Conservation (phyloP, 1,140 invertebrate genomes). For the Caenorhabditis brenneri region DNA sequence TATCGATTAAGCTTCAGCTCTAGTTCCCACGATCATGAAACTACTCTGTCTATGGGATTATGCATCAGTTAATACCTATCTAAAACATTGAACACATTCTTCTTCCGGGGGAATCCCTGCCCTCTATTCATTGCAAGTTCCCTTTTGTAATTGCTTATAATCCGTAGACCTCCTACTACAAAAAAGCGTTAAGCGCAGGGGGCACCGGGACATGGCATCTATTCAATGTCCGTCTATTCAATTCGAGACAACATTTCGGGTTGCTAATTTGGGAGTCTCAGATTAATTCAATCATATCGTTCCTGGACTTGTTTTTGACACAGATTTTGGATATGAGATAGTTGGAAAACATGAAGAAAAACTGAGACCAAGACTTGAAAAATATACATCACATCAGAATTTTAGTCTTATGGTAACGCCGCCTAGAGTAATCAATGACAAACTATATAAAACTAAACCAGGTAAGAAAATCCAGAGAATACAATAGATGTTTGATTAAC, state of each 20-base stretch:
- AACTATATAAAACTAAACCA: constrained; percentile 3
- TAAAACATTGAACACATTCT: not conserved
- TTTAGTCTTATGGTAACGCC: not conserved
- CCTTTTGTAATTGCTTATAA: constrained; percentile 3
- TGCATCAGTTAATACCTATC: not conserved
- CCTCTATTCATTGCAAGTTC: not conserved
- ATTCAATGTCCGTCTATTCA: constrained; percentile 37
- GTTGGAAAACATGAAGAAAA: no score
- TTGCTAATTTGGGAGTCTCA: constrained; percentile 5
- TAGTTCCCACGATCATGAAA: no score
- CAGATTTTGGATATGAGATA: not conserved
- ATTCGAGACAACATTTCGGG: constrained; percentile 22
- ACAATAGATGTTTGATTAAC: not conserved
- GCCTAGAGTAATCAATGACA: not conserved
- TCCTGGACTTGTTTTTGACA: not conserved
- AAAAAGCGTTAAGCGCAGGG: constrained; percentile 11
- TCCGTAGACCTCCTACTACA: not conserved
- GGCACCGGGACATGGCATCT: not conserved
- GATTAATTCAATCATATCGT: constrained; percentile 34
- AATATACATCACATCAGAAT: not conserved
- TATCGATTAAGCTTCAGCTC: no score
- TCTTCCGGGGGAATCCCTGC: not conserved
- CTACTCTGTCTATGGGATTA: no score
- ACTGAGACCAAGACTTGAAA: not conserved
- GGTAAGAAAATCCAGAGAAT: not conserved